Evolutionary conservation across 2,797 vertebrate species (phyloP).

Genomic region (Sarcophilus harrisii): DNA sequence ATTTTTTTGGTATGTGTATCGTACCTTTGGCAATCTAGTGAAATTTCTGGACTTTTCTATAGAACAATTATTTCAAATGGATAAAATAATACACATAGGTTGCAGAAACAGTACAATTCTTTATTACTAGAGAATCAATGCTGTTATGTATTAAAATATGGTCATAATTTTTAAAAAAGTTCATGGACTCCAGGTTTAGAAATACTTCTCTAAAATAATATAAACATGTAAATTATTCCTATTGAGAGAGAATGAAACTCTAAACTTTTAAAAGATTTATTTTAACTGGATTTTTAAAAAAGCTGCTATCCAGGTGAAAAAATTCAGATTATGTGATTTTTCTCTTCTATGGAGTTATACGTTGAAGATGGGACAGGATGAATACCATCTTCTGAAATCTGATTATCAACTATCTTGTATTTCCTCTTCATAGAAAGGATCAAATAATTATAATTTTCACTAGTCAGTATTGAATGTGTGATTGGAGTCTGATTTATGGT

Average conservation of each 20-base stretch:
- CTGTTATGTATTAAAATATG: not conserved
- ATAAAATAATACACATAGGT: not conserved
- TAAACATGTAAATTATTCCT: not conserved
- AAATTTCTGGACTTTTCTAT: not conserved
- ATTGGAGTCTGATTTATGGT: not conserved
- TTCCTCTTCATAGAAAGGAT: not conserved
- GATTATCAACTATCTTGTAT: conserved; percentile 7
- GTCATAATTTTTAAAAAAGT: not conserved
- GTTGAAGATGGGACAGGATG: conserved; percentile 7
- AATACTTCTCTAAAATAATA: not conserved
- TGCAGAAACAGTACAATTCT: not conserved
- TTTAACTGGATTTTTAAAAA: conserved; percentile 2
- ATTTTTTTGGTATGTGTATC: not conserved
- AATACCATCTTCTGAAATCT: not conserved
- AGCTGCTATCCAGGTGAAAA: not conserved
- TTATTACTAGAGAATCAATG: not conserved
- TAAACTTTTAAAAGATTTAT: not conserved
- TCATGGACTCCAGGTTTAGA: not conserved
- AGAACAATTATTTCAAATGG: not conserved
- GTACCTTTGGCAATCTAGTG: not conserved
- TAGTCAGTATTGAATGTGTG: not conserved
- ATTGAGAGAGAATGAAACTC: not conserved
- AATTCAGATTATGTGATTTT: not conserved
- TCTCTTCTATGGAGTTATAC: not conserved
- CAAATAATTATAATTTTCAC: not conserved